Percentiles rank a stretch among this genome's conserved stretches.
phyloP scores from a whole-genome alignment of 2,888 invertebrate genomes.

The Lasioglossum calceatum region DNA sequence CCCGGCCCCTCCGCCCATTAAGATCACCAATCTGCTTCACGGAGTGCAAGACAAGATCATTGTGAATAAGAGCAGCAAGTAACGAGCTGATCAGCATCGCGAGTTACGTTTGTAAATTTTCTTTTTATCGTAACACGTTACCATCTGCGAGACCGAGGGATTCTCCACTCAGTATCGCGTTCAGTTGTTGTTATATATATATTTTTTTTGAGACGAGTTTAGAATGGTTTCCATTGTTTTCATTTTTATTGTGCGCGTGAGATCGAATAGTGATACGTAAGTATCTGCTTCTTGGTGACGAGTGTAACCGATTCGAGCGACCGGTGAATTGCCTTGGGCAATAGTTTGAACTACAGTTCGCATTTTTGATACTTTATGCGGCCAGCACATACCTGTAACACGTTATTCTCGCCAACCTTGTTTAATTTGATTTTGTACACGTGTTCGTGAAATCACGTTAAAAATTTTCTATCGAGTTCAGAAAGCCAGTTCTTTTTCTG shows the following conservation, averaged over 20 bases:
- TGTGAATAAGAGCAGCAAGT: slow-evolving; percentile 70
- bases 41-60: slow-evolving; percentile 79
- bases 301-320: background rate
- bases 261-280: background rate
- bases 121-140: background rate
- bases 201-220: background rate
- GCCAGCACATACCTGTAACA: background rate
- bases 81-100: background rate
- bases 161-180: background rate
- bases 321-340: background rate
- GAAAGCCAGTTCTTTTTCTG: background rate
- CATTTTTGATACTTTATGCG: background rate
- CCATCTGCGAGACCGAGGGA: background rate
- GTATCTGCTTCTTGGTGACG: background rate
- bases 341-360: background rate
- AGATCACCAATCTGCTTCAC: slow-evolving; percentile 80
- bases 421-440: background rate
- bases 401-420: too few relatives aligned
- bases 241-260: background rate
- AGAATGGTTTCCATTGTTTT: background rate
- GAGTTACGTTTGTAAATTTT: slow-evolving; percentile 26
- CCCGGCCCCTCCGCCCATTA: slow-evolving; percentile 80
- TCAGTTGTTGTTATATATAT: background rate
- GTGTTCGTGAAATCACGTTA: background rate
- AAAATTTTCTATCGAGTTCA: background rate